These are phyloP conservation scores for Catostylus mosaicus DNA, from an alignment of 30 jellyfish, hydroid and myxozoan species.

Conservation along the genomic window DNA sequence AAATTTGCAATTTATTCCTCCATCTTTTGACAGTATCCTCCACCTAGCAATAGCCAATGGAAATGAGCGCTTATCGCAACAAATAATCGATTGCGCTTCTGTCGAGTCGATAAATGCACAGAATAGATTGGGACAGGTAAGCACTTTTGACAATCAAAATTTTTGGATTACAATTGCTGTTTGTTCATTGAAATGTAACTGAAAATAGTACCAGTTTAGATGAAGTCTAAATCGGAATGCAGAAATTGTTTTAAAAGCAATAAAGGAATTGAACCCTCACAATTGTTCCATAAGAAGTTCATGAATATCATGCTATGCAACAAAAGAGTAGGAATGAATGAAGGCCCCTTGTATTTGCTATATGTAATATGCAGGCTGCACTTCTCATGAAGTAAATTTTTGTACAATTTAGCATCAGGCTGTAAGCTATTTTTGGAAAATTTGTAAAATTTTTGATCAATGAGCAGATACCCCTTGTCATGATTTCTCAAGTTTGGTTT, in stretches of 20 bases:
- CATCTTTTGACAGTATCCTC: constrained; percentile 13
- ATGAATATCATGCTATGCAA: neutral
- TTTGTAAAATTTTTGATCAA: too few relatives aligned
- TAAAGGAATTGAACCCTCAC: neutral
- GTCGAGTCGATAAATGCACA: constrained; percentile 21
- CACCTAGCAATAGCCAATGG: constrained; percentile 56
- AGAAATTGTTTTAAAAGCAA: neutral
- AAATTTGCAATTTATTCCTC: neutral
- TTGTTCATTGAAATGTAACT: too few relatives aligned
- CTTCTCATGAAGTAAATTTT: too few relatives aligned
- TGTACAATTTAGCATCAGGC: too few relatives aligned
- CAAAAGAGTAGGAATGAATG: neutral
- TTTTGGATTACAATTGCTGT: neutral
- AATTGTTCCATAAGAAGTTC: neutral
- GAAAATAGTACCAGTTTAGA: too few relatives aligned
- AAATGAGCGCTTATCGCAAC: neutral
- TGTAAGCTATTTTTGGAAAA: too few relatives aligned
- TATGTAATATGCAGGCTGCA: too few relatives aligned
- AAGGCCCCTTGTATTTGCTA: too few relatives aligned
- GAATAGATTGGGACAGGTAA: constrained; percentile 54
- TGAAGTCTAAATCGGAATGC: neutral
- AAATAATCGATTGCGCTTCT: neutral
- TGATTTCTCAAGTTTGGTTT: too few relatives aligned
- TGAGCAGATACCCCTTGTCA: too few relatives aligned
- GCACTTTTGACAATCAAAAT: neutral